Evolutionary conservation across 2,888 invertebrate species (phyloP).

Genomic region (Chouioia cunea): DNA sequence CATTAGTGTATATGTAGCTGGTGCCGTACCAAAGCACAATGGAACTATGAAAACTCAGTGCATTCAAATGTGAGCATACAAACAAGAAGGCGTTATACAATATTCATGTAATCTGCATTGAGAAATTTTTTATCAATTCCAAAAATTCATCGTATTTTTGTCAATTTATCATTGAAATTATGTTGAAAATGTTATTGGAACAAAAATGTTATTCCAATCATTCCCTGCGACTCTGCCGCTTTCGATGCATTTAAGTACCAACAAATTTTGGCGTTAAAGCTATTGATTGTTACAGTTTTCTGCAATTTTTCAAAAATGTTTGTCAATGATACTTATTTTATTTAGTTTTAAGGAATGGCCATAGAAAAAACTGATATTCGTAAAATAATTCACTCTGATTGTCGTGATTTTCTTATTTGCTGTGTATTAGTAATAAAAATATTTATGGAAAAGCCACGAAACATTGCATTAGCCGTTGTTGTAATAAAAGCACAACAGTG

Average conservation of each 20-base stretch:
- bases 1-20: conserved; percentile 4
- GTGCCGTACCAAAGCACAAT: conserved; percentile 40
- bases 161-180: conserved; percentile 1
- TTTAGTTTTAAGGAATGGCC: too few species aligned
- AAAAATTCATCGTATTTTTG: conserved; percentile 24
- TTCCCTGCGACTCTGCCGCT: conserved; percentile 31
- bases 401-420: too few species aligned
- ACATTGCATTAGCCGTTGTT: too few species aligned
- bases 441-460: too few species aligned
- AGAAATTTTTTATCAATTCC: conserved; percentile 23
- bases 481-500: too few species aligned
- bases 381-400: too few species aligned
- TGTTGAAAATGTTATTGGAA: conserved; percentile 33
- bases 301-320: too few species aligned
- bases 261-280: conserved; percentile 5
- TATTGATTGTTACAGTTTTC: conserved; percentile 3
- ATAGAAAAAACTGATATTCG: too few species aligned
- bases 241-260: conserved; percentile 37
- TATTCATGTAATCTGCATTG: conserved; percentile 16
- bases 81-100: neutral
- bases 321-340: too few species aligned
- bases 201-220: conserved; percentile 35
- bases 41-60: conserved; percentile 18
- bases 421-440: too few species aligned
- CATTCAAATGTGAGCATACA: conserved; percentile 7